These are phyloP conservation scores for Fistularia commersonii DNA, from an alignment of 2,797 vertebrate genomes.

Conservation along the genomic window DNA sequence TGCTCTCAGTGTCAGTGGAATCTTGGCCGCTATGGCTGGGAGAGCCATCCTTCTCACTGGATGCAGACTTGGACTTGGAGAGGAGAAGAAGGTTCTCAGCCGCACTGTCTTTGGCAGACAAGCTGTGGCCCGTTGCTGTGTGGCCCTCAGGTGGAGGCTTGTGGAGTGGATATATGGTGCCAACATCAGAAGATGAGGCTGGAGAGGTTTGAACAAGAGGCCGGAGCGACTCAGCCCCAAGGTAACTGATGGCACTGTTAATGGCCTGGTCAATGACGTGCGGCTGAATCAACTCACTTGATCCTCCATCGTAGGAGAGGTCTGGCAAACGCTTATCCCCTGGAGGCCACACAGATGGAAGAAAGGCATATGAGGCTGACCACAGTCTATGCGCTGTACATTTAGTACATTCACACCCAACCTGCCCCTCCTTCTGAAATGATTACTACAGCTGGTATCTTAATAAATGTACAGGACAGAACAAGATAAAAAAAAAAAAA, in stretches of 20 bases:
- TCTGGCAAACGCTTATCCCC: constrained; percentile 92
- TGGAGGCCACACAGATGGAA: constrained; percentile 46
- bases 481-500: no score
- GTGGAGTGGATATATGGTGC: constrained; percentile 87
- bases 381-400: background rate
- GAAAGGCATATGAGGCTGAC: no score
- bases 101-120: constrained; percentile 88
- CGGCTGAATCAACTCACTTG: constrained; percentile 89
- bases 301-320: constrained; percentile 82
- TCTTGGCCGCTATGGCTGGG: constrained; percentile 96
- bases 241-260: constrained; percentile 96
- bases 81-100: constrained; percentile 95
- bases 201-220: constrained; percentile 94
- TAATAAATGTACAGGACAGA: no score
- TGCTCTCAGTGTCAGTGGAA: constrained; percentile 98
- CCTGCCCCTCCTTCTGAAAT: no score
- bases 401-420: background rate
- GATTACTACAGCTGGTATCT: no score
- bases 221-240: constrained; percentile 94
- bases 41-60: constrained; percentile 90
- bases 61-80: constrained; percentile 92
- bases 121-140: constrained; percentile 54
- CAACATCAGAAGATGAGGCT: constrained; percentile 79
- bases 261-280: constrained; percentile 98
- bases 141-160: constrained; percentile 76